Evolutionary conservation across 2,113 vertebrate genomes (phyloP), one percentile per base, ranked within the genome.

Genomic region (Rhinopomastus cyanomelas): DNA sequence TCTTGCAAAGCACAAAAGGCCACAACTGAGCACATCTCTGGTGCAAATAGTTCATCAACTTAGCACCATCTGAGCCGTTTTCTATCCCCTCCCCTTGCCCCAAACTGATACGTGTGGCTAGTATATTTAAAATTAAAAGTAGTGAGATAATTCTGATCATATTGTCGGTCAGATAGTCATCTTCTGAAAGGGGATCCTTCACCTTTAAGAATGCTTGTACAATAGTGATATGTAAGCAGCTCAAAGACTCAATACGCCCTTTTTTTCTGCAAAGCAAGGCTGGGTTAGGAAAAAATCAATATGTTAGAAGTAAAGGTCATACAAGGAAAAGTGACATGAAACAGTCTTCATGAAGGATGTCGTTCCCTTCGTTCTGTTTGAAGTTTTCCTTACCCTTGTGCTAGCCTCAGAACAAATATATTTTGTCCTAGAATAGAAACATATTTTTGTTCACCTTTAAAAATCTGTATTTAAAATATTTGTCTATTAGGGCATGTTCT

Each of bases 241-340:
- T 97, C 97, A 98, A 97, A 97, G 97, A 95, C 94, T 97, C 96
- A 96, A 97, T 97, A 97, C 97, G 95, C 93, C 94, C 97, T 98
- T 98, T 97, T 98, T 97, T 98, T 97, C 97, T 97, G 97, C 97
- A 97, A 97, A 98, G 97, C 97, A 97, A 96, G 96, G 68, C 97
- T 96, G 96, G 97, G 97, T 97, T 96, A 97, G 97, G 96, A 95
- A 96, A 97, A 97, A 97, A 97, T 98, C 97, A 98, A 98, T 97
- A 98, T 96, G 97, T 97, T 97, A 96, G 97, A 97, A 97, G 97
- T 96, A 98, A 98, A 98, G 97, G 97, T 98, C 97, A 98, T 93
- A 77, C 91, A 89, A 96, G 96, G 97, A 95, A 97, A 97, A 97
- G 96, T 96, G 97, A 97, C 97, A 97, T 97, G 97, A 98, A 98